These are phyloP conservation scores for Drosophila prostipennis DNA, from an alignment of 2,888 invertebrate species.

Conservation along the genomic window DNA sequence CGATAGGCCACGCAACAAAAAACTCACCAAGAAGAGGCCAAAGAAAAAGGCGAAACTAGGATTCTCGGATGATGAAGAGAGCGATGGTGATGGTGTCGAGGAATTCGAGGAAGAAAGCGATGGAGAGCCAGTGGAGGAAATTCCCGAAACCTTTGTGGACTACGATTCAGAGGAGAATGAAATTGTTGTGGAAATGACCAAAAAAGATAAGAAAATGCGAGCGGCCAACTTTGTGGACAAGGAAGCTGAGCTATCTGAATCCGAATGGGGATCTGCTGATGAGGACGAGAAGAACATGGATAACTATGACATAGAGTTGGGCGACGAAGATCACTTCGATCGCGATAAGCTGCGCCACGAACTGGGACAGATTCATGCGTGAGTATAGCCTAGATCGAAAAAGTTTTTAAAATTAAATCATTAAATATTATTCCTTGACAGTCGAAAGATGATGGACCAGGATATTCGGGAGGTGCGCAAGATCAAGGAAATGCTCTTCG, in stretches of 20 bases:
- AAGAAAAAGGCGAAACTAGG: conserved; percentile 82
- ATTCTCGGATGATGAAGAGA: conserved; percentile 83
- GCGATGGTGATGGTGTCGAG: conserved; percentile 61
- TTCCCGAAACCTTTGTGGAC: conserved; percentile 86
- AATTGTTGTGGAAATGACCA: conserved; percentile 84
- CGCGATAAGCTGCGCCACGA: conserved; percentile 91
- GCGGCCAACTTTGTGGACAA: conserved; percentile 92
- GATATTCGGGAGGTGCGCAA: conserved; percentile 93
- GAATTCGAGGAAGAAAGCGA: conserved; percentile 60
- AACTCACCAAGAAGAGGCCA: conserved; percentile 75
- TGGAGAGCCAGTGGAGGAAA: conserved; percentile 81
- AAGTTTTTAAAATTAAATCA: background rate
- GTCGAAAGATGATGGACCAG: conserved; percentile 93
- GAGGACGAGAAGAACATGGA: conserved; percentile 93
- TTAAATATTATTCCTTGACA: conserved; percentile 66
- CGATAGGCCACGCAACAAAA: conserved; percentile 75
- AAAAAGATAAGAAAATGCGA: conserved; percentile 83
- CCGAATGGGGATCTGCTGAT: conserved; percentile 94
- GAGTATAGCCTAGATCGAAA: conserved; percentile 80
- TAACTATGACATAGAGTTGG: conserved; percentile 92
- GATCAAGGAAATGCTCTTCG: conserved; percentile 93
- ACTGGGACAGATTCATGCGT: conserved; percentile 94
- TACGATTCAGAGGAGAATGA: conserved; percentile 96
- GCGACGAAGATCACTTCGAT: conserved; percentile 93
- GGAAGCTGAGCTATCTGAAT: conserved; percentile 96